Evolutionary conservation across 92 coral and sea anemone species (phyloP).

Genomic region (Anthopleura xanthogrammica): DNA sequence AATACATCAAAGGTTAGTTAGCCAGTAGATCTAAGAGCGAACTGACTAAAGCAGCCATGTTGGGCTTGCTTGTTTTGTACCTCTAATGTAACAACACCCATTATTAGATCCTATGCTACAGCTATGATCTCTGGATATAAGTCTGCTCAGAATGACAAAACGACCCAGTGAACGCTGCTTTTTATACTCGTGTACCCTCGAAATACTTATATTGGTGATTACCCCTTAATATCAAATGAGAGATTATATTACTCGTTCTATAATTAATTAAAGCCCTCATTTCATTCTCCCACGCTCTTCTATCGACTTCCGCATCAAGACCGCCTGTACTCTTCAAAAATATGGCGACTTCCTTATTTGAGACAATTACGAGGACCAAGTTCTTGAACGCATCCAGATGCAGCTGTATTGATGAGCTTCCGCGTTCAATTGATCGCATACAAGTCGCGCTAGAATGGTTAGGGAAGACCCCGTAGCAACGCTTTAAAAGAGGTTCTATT

Average conservation of each 20-base stretch:
- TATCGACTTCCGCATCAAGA: neutral
- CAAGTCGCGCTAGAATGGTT: neutral
- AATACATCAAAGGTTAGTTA: neutral
- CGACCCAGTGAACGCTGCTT: neutral
- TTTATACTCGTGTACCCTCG: too few species aligned
- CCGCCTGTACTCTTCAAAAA: neutral
- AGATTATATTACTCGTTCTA: neutral
- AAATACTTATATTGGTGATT: neutral
- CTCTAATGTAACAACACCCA: neutral
- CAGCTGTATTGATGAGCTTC: neutral
- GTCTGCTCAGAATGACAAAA: neutral
- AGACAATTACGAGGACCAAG: neutral
- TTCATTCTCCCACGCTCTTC: neutral
- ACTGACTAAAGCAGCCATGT: neutral
- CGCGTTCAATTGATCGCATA: neutral
- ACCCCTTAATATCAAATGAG: neutral
- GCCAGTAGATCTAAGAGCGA: neutral
- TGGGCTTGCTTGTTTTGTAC: neutral
- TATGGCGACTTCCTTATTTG: neutral
- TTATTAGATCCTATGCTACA: neutral
- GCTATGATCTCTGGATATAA: too few species aligned
- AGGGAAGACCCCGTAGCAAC: conserved; percentile 1
- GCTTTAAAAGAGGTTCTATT: neutral
- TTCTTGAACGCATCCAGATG: neutral
- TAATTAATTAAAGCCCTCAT: neutral